phyloP scores from a whole-genome alignment of 2,113 vertebrate genomes.

The Tretioscincus oriximinensis region DNA sequence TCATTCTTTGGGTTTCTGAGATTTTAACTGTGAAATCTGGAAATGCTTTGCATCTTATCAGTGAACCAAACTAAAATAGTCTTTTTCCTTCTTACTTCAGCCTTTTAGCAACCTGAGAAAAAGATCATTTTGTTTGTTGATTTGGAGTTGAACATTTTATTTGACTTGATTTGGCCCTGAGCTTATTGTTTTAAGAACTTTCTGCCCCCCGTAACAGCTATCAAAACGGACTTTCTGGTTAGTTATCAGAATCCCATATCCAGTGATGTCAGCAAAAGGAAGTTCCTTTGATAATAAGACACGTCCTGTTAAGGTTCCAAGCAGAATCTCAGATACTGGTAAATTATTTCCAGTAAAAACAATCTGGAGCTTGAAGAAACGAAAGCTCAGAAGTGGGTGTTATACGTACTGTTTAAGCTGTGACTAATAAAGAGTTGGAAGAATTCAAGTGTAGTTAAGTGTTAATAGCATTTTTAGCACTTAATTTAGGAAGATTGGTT shows the following conservation, averaged over 20 bases:
- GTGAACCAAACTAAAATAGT: neutral
- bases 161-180: neutral
- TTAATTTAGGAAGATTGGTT: neutral
- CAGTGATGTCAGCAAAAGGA: neutral
- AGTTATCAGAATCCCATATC: neutral
- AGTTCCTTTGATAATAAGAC: neutral
- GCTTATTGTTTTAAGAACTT: neutral
- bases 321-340: neutral
- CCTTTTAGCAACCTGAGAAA: neutral
- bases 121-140: slow-evolving; percentile 9
- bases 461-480: neutral
- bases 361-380: neutral
- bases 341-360: neutral
- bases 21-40: neutral
- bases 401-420: neutral
- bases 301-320: neutral
- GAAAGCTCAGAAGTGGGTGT: neutral
- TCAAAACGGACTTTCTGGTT: neutral
- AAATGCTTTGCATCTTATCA: neutral
- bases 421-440: neutral
- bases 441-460: neutral
- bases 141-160: neutral
- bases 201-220: neutral
- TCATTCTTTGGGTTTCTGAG: neutral
- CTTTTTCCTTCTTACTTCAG: neutral